These are phyloP conservation scores for Rhagophthalmus giganteus DNA, from an alignment of 2,888 invertebrate genomes.

Conservation along the genomic window DNA sequence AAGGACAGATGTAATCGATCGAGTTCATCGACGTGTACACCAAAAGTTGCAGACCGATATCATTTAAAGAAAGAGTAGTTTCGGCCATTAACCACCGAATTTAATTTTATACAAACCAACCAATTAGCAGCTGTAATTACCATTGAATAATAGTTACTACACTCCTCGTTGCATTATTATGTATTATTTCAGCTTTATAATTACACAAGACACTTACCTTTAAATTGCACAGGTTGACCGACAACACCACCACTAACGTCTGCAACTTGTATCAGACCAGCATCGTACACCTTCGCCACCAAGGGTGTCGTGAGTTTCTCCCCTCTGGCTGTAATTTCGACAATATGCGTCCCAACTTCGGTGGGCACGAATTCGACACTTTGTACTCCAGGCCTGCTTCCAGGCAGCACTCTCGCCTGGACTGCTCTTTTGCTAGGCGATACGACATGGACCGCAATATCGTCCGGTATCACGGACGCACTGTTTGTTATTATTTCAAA, in stretches of 20 bases:
- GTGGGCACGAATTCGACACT: constrained; percentile 90
- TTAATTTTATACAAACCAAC: too few relatives aligned
- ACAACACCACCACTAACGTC: constrained; percentile 93
- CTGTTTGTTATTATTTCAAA: constrained; percentile 82
- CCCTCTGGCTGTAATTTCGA: constrained; percentile 86
- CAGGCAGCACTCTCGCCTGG: constrained; percentile 79
- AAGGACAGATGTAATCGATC: too few relatives aligned
- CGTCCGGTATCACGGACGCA: constrained; percentile 59
- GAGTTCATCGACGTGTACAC: too few relatives aligned
- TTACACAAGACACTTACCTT: constrained; percentile 64
- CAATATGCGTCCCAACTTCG: constrained; percentile 92
- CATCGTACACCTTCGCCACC: constrained; percentile 92
- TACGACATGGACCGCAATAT: constrained; percentile 68
- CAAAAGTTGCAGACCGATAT: too few relatives aligned
- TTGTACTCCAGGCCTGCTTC: constrained; percentile 74
- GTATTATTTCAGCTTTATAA: neutral
- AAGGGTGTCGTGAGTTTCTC: constrained; percentile 88
- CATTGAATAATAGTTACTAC: too few relatives aligned
- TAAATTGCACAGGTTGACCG: constrained; percentile 94
- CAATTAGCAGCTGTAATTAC: too few relatives aligned
- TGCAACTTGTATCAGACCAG: constrained; percentile 90
- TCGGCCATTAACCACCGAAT: too few relatives aligned
- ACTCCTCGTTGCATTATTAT: neutral
- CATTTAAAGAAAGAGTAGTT: too few relatives aligned
- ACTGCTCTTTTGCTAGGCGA: constrained; percentile 85